Conservation (phyloP, 2,888 invertebrate species). For the Tinea pellionella region DNA sequence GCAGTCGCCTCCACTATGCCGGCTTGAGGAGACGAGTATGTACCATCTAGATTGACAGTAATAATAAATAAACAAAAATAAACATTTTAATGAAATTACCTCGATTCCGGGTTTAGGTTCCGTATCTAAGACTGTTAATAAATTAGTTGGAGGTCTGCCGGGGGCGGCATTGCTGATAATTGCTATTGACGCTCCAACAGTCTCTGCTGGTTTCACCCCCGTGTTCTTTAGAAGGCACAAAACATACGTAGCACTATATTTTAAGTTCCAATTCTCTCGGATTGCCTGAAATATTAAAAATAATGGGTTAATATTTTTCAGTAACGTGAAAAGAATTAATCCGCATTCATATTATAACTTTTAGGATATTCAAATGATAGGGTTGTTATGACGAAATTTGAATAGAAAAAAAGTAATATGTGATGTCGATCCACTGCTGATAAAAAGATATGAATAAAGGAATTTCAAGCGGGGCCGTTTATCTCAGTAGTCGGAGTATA, state of each 20-base stretch:
- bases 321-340: no score
- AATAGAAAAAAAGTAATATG: no score
- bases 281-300: conserved; percentile 71
- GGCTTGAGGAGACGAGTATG: no score
- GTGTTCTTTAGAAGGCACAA: conserved; percentile 79
- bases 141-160: conserved; percentile 41
- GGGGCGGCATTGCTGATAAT: conserved; percentile 34
- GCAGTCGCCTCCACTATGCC: no score
- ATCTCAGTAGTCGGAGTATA: no score
- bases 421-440: no score
- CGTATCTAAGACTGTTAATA: conserved; percentile 48
- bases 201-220: conserved; percentile 68
- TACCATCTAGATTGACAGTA: no score
- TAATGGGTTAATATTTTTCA: background rate
- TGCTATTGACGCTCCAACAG: conserved; percentile 49
- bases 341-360: no score
- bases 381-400: no score
- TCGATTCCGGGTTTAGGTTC: conserved; percentile 47
- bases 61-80: background rate
- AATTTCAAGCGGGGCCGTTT: no score
- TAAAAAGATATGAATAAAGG: no score
- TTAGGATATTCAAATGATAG: no score
- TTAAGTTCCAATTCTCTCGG: conserved; percentile 93
- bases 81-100: conserved; percentile 25
- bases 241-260: conserved; percentile 91